Evolutionary conservation across 2,888 invertebrate species (phyloP).

Genomic region (Carterocephalus palaemon): DNA sequence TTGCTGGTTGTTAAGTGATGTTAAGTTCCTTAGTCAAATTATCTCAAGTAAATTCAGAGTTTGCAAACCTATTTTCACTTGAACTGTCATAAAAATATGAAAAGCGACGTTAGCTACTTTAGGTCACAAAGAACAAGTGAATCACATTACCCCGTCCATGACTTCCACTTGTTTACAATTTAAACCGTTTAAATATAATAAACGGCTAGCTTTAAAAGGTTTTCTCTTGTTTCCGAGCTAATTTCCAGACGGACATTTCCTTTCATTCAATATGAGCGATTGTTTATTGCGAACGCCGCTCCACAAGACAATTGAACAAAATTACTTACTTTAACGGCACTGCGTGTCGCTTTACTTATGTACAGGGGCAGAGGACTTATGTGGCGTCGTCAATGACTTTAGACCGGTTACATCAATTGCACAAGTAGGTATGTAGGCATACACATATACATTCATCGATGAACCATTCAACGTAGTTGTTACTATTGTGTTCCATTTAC

Average conservation of each 20-base stretch:
- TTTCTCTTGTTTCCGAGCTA: conserved; percentile 75
- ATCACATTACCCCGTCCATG: conserved; percentile 56
- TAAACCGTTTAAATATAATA: conserved; percentile 70
- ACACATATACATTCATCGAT: no score
- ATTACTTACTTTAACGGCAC: conserved; percentile 66
- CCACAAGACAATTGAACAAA: conserved; percentile 71
- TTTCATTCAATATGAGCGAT: conserved; percentile 78
- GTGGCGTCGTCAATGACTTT: no score
- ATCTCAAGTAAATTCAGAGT: no score
- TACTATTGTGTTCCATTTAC: no score
- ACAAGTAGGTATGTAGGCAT: no score
- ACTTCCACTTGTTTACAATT: conserved; percentile 52
- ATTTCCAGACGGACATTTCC: conserved; percentile 76
- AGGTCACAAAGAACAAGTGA: conserved; percentile 49
- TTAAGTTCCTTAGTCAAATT: no score
- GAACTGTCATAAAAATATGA: conserved; percentile 40
- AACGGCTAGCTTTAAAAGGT: conserved; percentile 67
- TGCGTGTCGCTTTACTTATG: conserved; percentile 36
- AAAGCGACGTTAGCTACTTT: conserved; percentile 38
- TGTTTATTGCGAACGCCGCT: conserved; percentile 70
- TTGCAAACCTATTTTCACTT: no score
- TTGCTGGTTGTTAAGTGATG: no score
- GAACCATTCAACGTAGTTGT: no score
- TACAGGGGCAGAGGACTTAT: no score
- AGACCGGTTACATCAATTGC: no score